Percentiles rank a stretch among this genome's conserved stretches.
Conservation (phyloP, 2,113 vertebrate species). For the Clarias batrachus region DNA sequence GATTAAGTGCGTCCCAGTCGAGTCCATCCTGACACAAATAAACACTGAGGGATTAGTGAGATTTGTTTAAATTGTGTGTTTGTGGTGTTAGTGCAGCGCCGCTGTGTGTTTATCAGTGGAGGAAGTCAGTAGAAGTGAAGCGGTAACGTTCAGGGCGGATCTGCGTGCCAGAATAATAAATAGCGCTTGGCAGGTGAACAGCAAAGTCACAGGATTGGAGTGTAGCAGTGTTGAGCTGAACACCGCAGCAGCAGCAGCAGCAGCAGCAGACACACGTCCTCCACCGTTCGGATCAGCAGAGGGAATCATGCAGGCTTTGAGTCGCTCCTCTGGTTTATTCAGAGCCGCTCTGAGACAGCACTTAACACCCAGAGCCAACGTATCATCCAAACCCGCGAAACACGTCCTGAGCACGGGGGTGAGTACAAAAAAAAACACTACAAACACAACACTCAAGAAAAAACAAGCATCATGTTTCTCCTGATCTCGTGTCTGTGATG, state of each 20-base stretch:
- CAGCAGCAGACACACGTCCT: neutral
- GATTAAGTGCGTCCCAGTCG: neutral
- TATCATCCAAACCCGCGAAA: slow-evolving; percentile 56
- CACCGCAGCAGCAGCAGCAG: neutral
- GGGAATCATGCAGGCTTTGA: slow-evolving; percentile 50
- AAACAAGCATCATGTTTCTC: neutral
- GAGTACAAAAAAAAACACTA: slow-evolving; percentile 39
- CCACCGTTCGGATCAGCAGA: neutral
- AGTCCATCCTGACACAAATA: neutral
- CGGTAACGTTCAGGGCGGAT: neutral
- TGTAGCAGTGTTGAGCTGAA: neutral
- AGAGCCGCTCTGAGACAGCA: slow-evolving; percentile 41
- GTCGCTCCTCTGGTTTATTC: slow-evolving; percentile 46
- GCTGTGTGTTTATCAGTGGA: neutral
- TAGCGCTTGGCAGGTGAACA: slow-evolving; percentile 50
- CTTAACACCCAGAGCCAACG: slow-evolving; percentile 39
- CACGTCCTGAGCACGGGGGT: slow-evolving; percentile 46
- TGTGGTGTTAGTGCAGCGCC: neutral
- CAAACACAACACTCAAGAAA: neutral
- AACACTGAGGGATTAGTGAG: neutral
- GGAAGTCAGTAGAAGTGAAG: neutral
- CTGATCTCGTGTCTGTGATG: neutral
- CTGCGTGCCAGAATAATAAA: slow-evolving; percentile 19
- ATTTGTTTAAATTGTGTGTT: neutral
- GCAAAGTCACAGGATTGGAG: slow-evolving; percentile 12